Percentiles rank a stretch among this genome's conserved stretches.
Conservation (phyloP, 2,888 invertebrate genomes). For the Thumatha senex region DNA sequence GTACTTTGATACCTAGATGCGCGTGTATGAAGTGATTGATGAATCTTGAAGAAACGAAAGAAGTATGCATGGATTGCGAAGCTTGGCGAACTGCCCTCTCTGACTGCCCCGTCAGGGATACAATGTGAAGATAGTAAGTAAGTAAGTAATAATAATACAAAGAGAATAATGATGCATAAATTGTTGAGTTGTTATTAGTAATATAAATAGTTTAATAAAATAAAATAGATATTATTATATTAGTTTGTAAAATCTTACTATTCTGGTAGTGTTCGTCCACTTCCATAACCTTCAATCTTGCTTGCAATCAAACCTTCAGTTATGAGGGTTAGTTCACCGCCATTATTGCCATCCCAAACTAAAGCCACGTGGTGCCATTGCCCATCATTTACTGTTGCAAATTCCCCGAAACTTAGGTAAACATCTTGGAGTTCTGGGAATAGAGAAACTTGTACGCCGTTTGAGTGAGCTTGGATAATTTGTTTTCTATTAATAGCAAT, state of each 20-base stretch:
- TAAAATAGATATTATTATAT: background rate
- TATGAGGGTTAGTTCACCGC: conserved; percentile 93
- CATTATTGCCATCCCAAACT: conserved; percentile 95
- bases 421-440: conserved; percentile 95
- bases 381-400: conserved; percentile 96
- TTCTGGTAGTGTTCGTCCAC: conserved; percentile 90
- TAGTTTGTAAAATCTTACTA: conserved; percentile 84
- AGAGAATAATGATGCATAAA: no score
- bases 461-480: conserved; percentile 95
- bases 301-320: conserved; percentile 98
- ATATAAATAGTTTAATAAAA: background rate
- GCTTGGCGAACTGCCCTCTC: no score
- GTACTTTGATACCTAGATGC: no score
- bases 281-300: conserved; percentile 94
- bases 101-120: no score
- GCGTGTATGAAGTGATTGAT: no score
- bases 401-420: conserved; percentile 95
- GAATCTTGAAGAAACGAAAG: no score
- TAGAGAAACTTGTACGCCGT: conserved; percentile 95
- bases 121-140: no score
- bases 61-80: no score
- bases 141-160: no score
- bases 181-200: background rate
- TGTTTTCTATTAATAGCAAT: conserved; percentile 90
- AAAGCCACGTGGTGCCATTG: conserved; percentile 98